Evolutionary conservation across 2,888 invertebrate genomes (phyloP).

Genomic region (Hirtodrosophila trivittata): DNA sequence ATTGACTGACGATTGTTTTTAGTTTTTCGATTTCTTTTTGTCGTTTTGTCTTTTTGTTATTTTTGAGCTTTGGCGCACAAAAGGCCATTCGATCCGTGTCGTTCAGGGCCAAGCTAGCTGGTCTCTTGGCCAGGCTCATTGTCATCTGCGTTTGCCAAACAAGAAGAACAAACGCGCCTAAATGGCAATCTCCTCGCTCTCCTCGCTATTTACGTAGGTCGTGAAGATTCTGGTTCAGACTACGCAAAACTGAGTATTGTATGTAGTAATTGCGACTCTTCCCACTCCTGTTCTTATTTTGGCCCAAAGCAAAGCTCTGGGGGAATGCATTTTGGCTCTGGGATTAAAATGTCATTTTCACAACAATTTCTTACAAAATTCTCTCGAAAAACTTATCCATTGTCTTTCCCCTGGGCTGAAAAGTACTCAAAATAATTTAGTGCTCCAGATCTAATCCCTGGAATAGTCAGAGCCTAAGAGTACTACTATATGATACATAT

Average conservation of each 20-base stretch:
- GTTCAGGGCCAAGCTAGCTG: conserved; percentile 44
- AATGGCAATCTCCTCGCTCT: conserved; percentile 19
- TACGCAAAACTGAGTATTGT: too few species aligned
- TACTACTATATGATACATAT: background rate
- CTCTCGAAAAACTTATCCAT: too few species aligned
- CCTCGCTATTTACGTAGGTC: conserved; percentile 37
- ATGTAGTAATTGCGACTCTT: background rate
- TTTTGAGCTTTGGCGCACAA: conserved; percentile 51
- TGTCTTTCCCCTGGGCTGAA: too few species aligned
- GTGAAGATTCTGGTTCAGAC: background rate
- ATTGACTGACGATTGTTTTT: conserved; percentile 75
- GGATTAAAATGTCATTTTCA: too few species aligned
- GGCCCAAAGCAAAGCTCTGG: too few species aligned
- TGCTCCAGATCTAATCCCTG: too few species aligned
- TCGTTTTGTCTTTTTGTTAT: conserved; percentile 7
- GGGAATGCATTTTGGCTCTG: too few species aligned
- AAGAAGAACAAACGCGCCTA: conserved; percentile 29
- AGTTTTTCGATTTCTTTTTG: conserved; percentile 21
- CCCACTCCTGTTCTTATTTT: too few species aligned
- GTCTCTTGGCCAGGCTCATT: conserved; percentile 41
- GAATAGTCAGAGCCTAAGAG: too few species aligned
- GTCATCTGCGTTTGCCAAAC: conserved; percentile 43
- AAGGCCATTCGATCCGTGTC: conserved; percentile 51
- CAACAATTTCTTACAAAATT: too few species aligned
- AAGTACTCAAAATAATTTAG: too few species aligned